These are phyloP conservation scores for Blastomussa wellsi DNA, from an alignment of 92 coral and sea anemone genomes.

Conservation along the genomic window DNA sequence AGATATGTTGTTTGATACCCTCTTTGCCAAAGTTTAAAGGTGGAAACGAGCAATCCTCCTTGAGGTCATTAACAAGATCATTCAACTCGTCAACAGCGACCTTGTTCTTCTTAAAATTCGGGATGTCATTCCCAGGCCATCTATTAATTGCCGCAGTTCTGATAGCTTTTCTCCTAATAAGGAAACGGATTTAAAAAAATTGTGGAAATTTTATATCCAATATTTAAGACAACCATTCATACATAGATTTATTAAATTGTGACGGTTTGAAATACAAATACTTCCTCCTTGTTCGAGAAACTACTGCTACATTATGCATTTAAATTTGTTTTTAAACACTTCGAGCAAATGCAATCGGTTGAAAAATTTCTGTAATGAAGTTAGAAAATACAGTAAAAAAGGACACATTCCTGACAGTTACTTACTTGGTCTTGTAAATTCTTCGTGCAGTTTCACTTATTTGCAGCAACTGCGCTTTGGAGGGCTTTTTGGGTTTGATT, in stretches of 20 bases:
- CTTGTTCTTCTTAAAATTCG: conserved; percentile 10
- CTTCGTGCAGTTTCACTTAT: background rate
- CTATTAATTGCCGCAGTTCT: conserved; percentile 21
- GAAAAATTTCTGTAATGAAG: background rate
- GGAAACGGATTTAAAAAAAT: background rate
- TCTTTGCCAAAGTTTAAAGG: conserved; percentile 12
- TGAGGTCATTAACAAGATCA: conserved; percentile 5
- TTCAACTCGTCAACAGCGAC: background rate
- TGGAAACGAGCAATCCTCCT: conserved; percentile 17
- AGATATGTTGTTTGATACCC: conserved; percentile 14
- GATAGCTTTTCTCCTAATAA: conserved; percentile 21
- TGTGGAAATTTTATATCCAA: background rate
- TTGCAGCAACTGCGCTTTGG: background rate
- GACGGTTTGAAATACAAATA: background rate
- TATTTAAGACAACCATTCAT: conserved; percentile 1
- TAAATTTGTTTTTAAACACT: no score
- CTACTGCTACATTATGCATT: no score
- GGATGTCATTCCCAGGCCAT: conserved; percentile 26
- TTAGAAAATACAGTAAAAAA: no score
- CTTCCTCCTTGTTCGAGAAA: no score
- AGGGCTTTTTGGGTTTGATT: conserved; percentile 8
- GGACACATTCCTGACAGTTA: background rate
- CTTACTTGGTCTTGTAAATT: conserved; percentile 25
- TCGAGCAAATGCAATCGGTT: background rate
- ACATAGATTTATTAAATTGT: background rate